Base-by-base conservation (phyloP, 1,140 invertebrate species). In the Cyclargus thomasi region DNA sequence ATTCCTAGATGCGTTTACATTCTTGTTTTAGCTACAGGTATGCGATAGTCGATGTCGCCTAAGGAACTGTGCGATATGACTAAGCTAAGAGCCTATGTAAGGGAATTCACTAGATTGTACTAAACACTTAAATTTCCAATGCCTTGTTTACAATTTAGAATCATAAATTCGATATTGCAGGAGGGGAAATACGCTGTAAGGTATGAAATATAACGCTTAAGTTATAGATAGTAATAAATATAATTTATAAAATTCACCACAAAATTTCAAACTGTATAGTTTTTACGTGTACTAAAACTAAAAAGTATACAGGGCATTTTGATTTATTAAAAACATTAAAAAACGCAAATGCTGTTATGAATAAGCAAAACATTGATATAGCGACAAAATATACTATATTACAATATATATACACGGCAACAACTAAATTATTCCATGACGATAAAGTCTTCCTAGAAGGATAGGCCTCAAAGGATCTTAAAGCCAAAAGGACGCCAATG, bases 1-100 rank as follows among this genome's bases (percentile, higher is more conserved):
- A 76, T 81, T 79, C 69, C 77, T 79, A 80, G 39, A 47, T 81
- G 78, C 79, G 76, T 84, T 85, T 77, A 78, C 78, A 84, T 80
- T 77, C 76, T 74, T 78, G 76, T 75, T 79, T 78, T 76, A 78
- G 75, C 73, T 71, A 70, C 72, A 76, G 70, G 75, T 69, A 67
- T 71, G 72, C 71, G 84, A 88, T 86, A 88, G 80, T 77, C 77
- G 74, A 83, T 79, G 77, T 69, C 59, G 62, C 70, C 71, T 71
- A 63, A 67, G 55, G 80, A 47, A 79, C 72, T 16, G 65, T 66
- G 65, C 65, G 53, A 23, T 66, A 66, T 66, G 65, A 47, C 39
- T 47, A 47, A n/a, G 17, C 53, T 36, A 8, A 14, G 20, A 8
- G 21, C 47, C 17, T 18, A 23, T 20, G 57, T 66, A 66, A 64